Conservation (phyloP, 2,888 invertebrate genomes). For the Diogma glabrata region DNA sequence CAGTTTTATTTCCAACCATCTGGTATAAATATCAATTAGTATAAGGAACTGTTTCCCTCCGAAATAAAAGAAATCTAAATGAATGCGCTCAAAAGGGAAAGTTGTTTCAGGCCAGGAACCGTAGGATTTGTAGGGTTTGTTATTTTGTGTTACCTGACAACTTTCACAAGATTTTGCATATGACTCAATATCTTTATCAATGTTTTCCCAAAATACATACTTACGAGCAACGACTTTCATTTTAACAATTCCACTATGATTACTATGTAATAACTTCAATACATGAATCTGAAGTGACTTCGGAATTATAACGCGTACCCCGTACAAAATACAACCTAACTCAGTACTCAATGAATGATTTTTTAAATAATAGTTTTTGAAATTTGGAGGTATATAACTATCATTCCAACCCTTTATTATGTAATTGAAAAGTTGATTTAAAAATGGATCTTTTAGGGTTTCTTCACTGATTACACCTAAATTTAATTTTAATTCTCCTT, state of each 20-base stretch:
- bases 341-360: not conserved
- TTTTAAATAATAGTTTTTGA: not conserved
- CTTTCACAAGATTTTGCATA: not conserved
- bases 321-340: not conserved
- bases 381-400: not conserved
- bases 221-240: constrained; percentile 3
- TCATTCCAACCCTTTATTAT: not conserved
- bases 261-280: not conserved
- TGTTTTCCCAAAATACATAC: constrained; percentile 2
- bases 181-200: constrained; percentile 6
- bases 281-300: not conserved
- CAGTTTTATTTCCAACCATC: constrained; percentile 10
- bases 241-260: constrained; percentile 8
- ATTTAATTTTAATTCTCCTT: too few relatives aligned
- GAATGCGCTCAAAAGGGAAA: constrained; percentile 11
- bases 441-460: too few relatives aligned
- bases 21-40: constrained; percentile 12
- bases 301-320: not conserved
- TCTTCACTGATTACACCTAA: too few relatives aligned
- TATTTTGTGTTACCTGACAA: not conserved
- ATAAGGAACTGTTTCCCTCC: constrained; percentile 6
- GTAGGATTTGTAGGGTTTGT: not conserved
- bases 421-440: too few relatives aligned
- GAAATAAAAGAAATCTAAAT: constrained; percentile 15
- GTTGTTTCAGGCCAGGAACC: too few relatives aligned